These are phyloP conservation scores for Mixornis gularis DNA, from an alignment of 2,113 vertebrate species.

Conservation along the genomic window DNA sequence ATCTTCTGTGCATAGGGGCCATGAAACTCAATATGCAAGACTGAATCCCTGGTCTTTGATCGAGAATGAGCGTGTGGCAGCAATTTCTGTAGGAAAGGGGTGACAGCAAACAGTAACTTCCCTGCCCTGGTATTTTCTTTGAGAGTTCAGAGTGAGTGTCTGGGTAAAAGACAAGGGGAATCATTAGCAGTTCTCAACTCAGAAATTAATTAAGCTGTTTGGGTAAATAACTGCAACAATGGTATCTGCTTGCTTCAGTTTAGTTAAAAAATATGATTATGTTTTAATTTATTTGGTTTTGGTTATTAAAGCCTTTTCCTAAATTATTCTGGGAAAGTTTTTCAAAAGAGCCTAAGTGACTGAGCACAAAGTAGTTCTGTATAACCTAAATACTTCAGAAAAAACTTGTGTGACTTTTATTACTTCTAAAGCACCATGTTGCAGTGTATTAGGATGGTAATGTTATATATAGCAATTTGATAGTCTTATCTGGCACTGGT, in stretches of 20 bases:
- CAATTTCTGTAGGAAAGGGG: background rate
- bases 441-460: background rate
- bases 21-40: background rate
- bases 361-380: background rate
- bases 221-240: background rate
- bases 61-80: background rate
- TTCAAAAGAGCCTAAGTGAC: background rate
- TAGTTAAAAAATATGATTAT: background rate
- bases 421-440: background rate
- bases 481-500: background rate
- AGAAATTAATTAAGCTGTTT: background rate
- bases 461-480: background rate
- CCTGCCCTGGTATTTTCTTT: background rate
- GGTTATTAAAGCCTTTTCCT: background rate
- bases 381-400: background rate
- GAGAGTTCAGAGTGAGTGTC: background rate
- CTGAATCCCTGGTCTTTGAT: background rate
- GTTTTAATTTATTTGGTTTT: background rate
- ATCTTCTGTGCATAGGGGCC: background rate
- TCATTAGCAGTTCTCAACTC: rapidly evolving
- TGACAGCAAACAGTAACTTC: background rate
- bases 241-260: background rate
- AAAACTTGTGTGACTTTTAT: background rate
- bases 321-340: background rate
- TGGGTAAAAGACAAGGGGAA: background rate